Base-by-base conservation (phyloP, 2,888 invertebrate species). In the Lissocephala sabroskyi region DNA sequence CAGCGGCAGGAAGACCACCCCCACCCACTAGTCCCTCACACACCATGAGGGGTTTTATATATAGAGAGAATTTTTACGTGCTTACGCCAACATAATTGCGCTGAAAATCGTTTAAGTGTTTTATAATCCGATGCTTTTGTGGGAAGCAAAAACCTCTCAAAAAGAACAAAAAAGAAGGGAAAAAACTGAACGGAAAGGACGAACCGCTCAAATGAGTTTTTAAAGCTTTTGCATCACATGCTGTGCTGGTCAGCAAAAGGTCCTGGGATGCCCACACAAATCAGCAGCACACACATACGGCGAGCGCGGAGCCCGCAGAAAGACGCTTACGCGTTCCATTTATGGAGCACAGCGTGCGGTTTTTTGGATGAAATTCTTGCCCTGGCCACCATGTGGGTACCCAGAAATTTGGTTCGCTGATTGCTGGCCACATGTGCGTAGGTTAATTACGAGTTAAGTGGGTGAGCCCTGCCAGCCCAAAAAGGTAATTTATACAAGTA, bases 81-180 rank as follows among this genome's bases (percentile, higher is more conserved):
- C 63, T 65, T 29, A 52, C 55, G 64, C 62, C 68, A 63, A 59
- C 75, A 75, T 71, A 71, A 71, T 75, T 71, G 75, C 73, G 75
- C 73, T 75, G 75, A 65, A 71, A 75, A 75, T 64, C 73, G 73
- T 50, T 71, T 71, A 71, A 71, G 75, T 75, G 71, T 75, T 71
- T 71, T 71, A 75, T 71, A 71, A 71, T 71, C 65, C 68, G 56
- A 33, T 52, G 67, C 45, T 60, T 59, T 71, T 65, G 54, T 59
- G 63, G 67, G 14, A 35, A 23, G 7, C 7, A 23, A 23, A 23
- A 23, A 23, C 7, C 4, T 23, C 3, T 23, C 7, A 5, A 23
- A 3, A 23, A 23, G 7, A 23, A 23, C 23, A 3, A 23, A 23
- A 23, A n/a, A n/a, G n/a, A n/a, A 23, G 23, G 23, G 4, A 7